A percentile compares a stretch with the other conserved stretches of the same genome.
These are phyloP conservation scores for Turdus rufiventris DNA, from an alignment of 2,113 vertebrate species.

Conservation along the genomic window DNA sequence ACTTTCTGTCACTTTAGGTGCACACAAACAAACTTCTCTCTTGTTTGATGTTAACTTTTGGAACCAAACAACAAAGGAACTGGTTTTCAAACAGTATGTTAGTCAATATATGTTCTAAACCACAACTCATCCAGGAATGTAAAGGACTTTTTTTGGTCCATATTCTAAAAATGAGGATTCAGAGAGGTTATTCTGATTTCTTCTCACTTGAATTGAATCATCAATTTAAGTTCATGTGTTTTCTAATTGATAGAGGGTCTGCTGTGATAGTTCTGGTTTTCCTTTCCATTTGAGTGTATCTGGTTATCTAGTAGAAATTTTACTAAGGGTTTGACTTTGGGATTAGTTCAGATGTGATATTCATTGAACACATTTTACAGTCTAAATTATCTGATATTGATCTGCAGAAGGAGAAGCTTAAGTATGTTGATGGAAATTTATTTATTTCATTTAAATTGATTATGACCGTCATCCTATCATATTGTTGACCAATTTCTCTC, in stretches of 20 bases:
- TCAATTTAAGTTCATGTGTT: neutral
- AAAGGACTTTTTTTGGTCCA: neutral
- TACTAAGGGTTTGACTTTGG: slow-evolving; percentile 10
- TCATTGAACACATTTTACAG: slow-evolving; percentile 10
- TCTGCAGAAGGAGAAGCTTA: slow-evolving; percentile 15
- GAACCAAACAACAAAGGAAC: neutral
- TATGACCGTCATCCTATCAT: neutral
- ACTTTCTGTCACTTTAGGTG: neutral
- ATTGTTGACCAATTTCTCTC: neutral
- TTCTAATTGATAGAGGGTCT: neutral
- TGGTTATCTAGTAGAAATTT: slow-evolving; percentile 6
- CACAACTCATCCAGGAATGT: neutral
- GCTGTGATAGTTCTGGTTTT: neutral
- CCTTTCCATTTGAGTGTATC: neutral
- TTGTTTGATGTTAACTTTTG: neutral
- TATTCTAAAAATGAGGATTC: neutral
- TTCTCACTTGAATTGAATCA: neutral
- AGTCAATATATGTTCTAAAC: neutral
- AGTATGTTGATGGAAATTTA: neutral
- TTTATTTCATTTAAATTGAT: slow-evolving; percentile 37
- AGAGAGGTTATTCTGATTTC: neutral
- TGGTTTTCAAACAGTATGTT: neutral
- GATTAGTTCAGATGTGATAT: slow-evolving; percentile 5
- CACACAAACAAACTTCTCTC: neutral
- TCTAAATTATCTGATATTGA: slow-evolving; percentile 65